Conservation (phyloP, 1,140 invertebrate genomes). For the Heliothis subflexa region DNA sequence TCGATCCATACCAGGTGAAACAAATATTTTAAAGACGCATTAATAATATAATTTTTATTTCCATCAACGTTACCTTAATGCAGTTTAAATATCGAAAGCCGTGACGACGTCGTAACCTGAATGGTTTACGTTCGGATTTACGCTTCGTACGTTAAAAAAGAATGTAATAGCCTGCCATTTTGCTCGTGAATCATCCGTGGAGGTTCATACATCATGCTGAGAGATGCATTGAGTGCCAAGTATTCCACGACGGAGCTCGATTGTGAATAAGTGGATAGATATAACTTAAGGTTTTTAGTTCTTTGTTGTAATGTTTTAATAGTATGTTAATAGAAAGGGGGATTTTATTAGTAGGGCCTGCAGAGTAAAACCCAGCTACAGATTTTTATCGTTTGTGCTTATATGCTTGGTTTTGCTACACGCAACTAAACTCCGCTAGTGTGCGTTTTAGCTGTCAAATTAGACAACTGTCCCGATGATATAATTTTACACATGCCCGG, state of each 20-base stretch:
- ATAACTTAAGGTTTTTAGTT: neutral
- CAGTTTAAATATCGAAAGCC: constrained; percentile 3
- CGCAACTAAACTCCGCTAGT: too few species aligned
- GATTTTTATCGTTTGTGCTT: too few species aligned
- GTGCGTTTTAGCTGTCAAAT: too few species aligned
- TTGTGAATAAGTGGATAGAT: constrained; percentile 2
- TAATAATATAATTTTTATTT: too few species aligned
- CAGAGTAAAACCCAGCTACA: too few species aligned
- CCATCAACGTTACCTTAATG: neutral
- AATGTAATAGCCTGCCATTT: constrained; percentile 11
- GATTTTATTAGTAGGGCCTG: too few species aligned
- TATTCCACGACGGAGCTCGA: neutral
- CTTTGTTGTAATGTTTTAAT: neutral
- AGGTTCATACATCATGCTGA: constrained; percentile 9
- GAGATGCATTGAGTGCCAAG: constrained; percentile 19
- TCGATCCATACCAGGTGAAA: too few species aligned
- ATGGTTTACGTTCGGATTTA: constrained; percentile 20
- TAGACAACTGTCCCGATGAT: too few species aligned
- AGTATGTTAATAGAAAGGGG: neutral
- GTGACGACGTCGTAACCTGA: constrained; percentile 8
- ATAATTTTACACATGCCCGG: too few species aligned
- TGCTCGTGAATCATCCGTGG: constrained; percentile 14
- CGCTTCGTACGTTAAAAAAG: constrained; percentile 14
- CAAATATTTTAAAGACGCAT: too few species aligned
- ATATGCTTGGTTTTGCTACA: too few species aligned